Base-by-base conservation (phyloP, 2,797 vertebrate species). In the Acrossocheilus wenchowensis region DNA sequence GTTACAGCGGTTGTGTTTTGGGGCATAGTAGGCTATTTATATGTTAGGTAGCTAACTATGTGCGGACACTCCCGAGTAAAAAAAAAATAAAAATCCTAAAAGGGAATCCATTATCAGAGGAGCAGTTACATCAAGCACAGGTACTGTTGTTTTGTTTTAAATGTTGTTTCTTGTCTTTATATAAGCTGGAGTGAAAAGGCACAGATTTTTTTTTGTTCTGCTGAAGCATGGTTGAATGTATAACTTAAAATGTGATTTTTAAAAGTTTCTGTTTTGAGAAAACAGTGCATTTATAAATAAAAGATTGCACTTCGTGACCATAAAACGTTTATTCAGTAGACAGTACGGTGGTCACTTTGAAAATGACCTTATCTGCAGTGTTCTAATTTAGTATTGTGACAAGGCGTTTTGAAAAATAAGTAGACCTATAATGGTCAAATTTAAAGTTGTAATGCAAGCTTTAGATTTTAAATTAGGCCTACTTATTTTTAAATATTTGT, bases 161-260 rank as follows among this genome's bases (percentile, higher is more conserved):
- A 74, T 62, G 19, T n/a, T 52, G 80, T 82, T 68, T 62, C 60
- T 82, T 72, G 64, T 73, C 14, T n/a, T 68, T n/a, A 41, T n/a
- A 26, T 60, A 41, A 23, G 23, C 23, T 78, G 7, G 54, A 26
- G 23, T 39, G 34, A 57, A 57, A 82, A 43, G 36, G 68, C 81
- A 82, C 36, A 41, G 17, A n/a, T 75, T 23, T 64, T 26, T 26
- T 52, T 21, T 45, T 26, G 87, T 87, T 89, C 83, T 78, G 45
- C 84, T 34, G 68, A 62, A 48, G 66, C 50, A 78, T 81, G 85
- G 23, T 78, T 71, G 41, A 79, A 81, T 86, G 80, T 84, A 71
- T 64, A 64, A 12, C 41, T 57, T 62, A 36, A 54, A 82, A 34
- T 66, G 48, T 69, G 81, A 60, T 68, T 8, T 73, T n/a, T 66